Evolutionary conservation across 2,888 invertebrate genomes (phyloP).

Genomic region (Drosophila mimica): DNA sequence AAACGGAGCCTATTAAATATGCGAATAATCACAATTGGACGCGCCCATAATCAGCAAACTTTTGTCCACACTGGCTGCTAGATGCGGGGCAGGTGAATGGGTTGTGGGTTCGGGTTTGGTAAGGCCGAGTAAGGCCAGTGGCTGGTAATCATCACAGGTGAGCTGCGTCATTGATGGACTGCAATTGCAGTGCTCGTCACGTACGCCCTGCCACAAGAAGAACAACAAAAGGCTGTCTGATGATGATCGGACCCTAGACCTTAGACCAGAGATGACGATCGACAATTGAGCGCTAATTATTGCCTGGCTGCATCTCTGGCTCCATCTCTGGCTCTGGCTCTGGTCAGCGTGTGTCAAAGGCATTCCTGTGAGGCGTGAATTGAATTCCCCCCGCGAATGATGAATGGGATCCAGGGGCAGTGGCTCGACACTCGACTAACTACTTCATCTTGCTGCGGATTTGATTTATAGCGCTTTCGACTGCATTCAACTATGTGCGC

Average conservation of each 20-base stretch:
- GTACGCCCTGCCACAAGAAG: constrained; percentile 31
- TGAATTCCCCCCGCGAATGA: constrained; percentile 64
- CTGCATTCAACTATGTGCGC: constrained; percentile 55
- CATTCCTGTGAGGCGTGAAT: constrained; percentile 76
- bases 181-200: constrained; percentile 75
- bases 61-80: constrained; percentile 35
- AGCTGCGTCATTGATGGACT: constrained; percentile 63
- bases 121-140: constrained; percentile 13
- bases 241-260: constrained; percentile 12
- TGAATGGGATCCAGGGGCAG: constrained; percentile 41
- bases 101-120: neutral
- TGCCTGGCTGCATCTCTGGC: constrained; percentile 43
- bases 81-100: neutral
- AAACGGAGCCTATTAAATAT: constrained; percentile 46
- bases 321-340: neutral
- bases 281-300: constrained; percentile 80
- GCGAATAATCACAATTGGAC: constrained; percentile 58
- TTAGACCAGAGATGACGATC: constrained; percentile 51
- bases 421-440: constrained; percentile 32
- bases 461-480: constrained; percentile 67
- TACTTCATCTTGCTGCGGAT: constrained; percentile 54
- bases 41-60: constrained; percentile 55
- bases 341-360: constrained; percentile 53
- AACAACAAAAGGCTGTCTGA: constrained; percentile 28
- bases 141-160: constrained; percentile 53